These are phyloP conservation scores for Candoia aspera DNA, from an alignment of 2,113 vertebrate genomes.

Conservation along the genomic window DNA sequence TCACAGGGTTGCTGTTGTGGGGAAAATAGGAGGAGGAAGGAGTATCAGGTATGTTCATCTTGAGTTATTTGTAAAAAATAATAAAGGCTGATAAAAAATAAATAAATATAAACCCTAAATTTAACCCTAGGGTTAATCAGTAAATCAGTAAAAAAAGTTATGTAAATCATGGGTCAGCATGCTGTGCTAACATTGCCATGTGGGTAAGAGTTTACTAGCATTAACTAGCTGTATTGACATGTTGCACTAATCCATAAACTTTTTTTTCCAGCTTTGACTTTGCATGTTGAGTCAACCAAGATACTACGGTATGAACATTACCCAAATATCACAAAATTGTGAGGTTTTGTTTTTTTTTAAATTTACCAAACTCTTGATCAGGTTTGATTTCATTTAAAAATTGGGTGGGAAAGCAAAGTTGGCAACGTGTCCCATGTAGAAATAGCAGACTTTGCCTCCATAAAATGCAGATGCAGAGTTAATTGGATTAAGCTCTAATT, in stretches of 20 bases:
- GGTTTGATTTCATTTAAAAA: background rate
- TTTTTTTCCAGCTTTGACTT: background rate
- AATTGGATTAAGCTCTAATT: background rate
- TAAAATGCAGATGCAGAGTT: background rate
- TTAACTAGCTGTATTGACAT: background rate
- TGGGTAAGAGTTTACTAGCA: no score
- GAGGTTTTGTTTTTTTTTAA: background rate
- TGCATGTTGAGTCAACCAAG: background rate
- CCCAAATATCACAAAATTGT: background rate
- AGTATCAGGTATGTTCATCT: no score
- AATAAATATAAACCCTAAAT: no score
- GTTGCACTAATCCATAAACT: background rate
- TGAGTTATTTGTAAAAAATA: no score
- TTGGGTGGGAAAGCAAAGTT: background rate
- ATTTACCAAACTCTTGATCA: background rate
- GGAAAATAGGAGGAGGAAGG: no score
- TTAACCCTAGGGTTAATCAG: background rate
- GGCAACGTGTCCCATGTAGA: background rate
- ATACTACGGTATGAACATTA: background rate
- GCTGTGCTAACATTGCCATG: no score
- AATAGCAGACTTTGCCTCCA: background rate
- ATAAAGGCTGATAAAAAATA: no score
- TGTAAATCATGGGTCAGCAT: no score
- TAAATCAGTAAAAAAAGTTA: background rate
- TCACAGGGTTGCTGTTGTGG: no score